Evolutionary conservation across 2,888 invertebrate genomes (phyloP), one percentile per base, ranked within the genome.

Genomic region (Phania funesta): DNA sequence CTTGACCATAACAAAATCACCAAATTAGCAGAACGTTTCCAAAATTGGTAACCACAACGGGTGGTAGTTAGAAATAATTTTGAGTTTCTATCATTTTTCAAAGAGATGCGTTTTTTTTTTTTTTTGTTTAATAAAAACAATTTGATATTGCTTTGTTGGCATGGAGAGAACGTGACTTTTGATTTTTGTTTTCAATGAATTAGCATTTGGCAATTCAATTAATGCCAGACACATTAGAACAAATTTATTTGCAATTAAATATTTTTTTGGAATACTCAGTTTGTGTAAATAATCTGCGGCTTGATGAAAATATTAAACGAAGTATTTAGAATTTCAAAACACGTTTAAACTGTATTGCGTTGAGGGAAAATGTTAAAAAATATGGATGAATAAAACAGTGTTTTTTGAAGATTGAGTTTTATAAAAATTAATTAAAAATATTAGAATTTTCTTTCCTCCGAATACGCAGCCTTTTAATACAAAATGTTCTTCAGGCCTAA

Each of bases 21-120:
- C 50, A 76, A 67, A 56, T 77, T 64, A 67, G 20, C 18, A 50
- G 13, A 46, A 52, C 32, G 54, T 68, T 64, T 58, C 13, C 44
- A 24, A 74, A 64, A 62, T 74, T 64, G 41, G 64, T 75, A 80
- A 54, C 32, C 58, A 60, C 70, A 38, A 80, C 65, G 80, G 75
- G 70, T 67, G 80, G 80, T 64, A 46, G 22, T 58, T 62, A 70
- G 50, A 38, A 65, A 46, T 35, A 24, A 58, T 24, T 16, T 58
- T 5, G 13, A 48, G 35, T 9, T 18, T 20, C 32, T 32, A 29
- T 56, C 29, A 68, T 54, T 68, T 32, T 16, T 16, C 58, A 35
- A 35, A 64, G 29, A 48, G 11, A 8, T 16, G 2, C 26, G 41
- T 8, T 38, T 52, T 64, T 62, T 29, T n/a, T n/a, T n/a, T n/a